Percentiles rank a stretch among this genome's conserved stretches.
Conservation (phyloP, 2,113 vertebrate species). For the Azemiops feae region DNA sequence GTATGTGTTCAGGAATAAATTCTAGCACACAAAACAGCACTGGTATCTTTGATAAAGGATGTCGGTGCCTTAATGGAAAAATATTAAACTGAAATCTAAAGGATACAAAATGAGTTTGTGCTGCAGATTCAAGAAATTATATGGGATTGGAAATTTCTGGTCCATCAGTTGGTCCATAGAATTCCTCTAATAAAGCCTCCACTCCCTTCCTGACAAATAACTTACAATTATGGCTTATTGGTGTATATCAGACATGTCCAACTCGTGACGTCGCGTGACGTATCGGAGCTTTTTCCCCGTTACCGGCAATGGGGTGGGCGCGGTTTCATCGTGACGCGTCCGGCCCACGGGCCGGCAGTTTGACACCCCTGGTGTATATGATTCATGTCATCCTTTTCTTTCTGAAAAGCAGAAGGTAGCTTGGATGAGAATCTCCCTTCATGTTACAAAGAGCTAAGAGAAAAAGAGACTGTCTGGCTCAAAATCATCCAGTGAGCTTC, state of each 20-base stretch:
- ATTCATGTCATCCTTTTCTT: background rate
- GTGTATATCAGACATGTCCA: too few relatives aligned
- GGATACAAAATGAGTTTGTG: background rate
- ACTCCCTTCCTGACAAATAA: background rate
- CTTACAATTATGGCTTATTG: background rate
- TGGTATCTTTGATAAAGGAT: background rate
- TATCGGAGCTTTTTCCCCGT: too few relatives aligned
- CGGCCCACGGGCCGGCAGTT: too few relatives aligned
- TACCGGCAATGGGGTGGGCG: too few relatives aligned
- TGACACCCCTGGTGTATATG: background rate
- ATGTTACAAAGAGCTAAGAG: background rate
- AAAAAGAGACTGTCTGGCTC: background rate
- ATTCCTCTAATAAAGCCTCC: background rate
- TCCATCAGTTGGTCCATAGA: background rate
- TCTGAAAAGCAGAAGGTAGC: background rate
- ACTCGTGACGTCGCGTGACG: too few relatives aligned
- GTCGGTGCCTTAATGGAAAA: background rate
- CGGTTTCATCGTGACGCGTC: too few relatives aligned
- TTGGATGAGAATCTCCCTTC: background rate
- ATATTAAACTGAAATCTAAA: background rate
- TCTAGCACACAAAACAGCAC: too few relatives aligned
- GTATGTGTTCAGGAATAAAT: constrained; percentile 61
- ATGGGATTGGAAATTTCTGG: background rate
- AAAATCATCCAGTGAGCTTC: background rate
- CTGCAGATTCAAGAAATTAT: background rate